Evolutionary conservation across 2,797 vertebrate species (phyloP).

Genomic region (Picus viridis): DNA sequence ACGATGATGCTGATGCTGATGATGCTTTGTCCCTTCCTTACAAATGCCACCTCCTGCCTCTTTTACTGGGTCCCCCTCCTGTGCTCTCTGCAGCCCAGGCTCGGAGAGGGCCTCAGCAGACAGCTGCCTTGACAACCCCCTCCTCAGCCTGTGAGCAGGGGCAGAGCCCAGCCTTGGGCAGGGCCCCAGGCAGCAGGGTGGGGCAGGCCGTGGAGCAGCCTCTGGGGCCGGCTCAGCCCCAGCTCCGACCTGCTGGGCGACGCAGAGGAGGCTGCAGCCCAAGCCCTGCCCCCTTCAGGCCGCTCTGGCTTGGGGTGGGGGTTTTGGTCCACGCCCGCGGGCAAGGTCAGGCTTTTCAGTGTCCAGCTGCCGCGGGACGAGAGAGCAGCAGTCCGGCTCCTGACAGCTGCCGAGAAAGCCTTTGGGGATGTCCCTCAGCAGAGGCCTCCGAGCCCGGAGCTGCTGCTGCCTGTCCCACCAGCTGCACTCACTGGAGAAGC

Average conservation of each 20-base stretch:
- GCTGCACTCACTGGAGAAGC: neutral
- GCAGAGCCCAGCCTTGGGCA: fast-evolving
- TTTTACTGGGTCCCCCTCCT: neutral
- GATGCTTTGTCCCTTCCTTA: neutral
- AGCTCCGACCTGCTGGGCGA: neutral
- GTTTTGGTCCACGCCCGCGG: neutral
- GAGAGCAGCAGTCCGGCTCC: neutral
- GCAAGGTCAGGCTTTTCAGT: neutral
- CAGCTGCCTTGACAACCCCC: neutral
- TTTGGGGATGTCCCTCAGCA: neutral
- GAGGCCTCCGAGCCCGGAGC: neutral
- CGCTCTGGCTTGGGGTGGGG: too few relatives aligned
- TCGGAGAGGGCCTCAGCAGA: neutral
- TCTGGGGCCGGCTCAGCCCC: too few relatives aligned
- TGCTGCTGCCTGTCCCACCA: neutral
- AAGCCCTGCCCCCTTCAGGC: neutral
- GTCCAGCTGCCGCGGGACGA: neutral
- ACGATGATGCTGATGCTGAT: fast-evolving
- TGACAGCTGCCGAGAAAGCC: constrained; percentile 36
- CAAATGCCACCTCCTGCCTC: constrained; percentile 12
- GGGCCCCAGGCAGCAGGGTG: neutral
- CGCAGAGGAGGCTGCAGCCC: neutral
- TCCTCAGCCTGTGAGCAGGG: neutral
- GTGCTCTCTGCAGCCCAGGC: fast-evolving
- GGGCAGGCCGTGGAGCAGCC: neutral